phyloP scores from a whole-genome alignment of 1,140 invertebrate genomes.

The Leptinotarsa texana region DNA sequence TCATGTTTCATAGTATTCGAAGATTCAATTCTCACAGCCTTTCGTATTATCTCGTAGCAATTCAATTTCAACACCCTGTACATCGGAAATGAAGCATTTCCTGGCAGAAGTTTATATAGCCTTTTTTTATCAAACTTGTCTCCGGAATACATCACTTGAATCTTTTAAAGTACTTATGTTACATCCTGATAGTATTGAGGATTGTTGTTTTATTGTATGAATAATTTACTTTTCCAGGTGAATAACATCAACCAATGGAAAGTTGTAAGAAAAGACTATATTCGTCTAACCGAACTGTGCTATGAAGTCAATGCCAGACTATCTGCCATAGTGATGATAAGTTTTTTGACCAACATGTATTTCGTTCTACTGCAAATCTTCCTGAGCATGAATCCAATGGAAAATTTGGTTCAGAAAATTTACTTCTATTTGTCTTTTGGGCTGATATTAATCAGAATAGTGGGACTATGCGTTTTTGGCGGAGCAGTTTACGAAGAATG shows the following conservation, averaged over 20 bases:
- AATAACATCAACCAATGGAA: constrained; percentile 29
- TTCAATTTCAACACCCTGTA: too few species aligned
- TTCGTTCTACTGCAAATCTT: constrained; percentile 38
- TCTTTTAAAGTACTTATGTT: too few species aligned
- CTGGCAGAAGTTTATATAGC: too few species aligned
- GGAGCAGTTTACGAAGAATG: constrained; percentile 66
- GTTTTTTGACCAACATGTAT: constrained; percentile 34
- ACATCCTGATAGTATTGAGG: too few species aligned
- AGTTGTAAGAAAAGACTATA: constrained; percentile 35
- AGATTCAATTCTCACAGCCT: too few species aligned
- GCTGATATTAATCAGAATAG: constrained; percentile 61
- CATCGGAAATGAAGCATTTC: too few species aligned
- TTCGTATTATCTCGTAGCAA: too few species aligned
- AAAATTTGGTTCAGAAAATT: constrained; percentile 30
- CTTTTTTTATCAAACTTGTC: too few species aligned
- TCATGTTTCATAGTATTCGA: too few species aligned
- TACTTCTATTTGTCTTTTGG: constrained; percentile 67
- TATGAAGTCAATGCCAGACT: constrained; percentile 27
- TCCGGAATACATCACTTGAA: too few species aligned
- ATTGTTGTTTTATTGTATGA: too few species aligned
- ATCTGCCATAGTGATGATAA: constrained; percentile 32
- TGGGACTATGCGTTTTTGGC: constrained; percentile 61
- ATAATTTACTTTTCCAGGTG: constrained; percentile 18
- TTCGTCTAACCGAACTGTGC: constrained; percentile 25
- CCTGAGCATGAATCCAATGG: constrained; percentile 28